These are phyloP conservation scores for Zootoca vivipara DNA, from an alignment of 2,113 vertebrate genomes.

Conservation along the genomic window DNA sequence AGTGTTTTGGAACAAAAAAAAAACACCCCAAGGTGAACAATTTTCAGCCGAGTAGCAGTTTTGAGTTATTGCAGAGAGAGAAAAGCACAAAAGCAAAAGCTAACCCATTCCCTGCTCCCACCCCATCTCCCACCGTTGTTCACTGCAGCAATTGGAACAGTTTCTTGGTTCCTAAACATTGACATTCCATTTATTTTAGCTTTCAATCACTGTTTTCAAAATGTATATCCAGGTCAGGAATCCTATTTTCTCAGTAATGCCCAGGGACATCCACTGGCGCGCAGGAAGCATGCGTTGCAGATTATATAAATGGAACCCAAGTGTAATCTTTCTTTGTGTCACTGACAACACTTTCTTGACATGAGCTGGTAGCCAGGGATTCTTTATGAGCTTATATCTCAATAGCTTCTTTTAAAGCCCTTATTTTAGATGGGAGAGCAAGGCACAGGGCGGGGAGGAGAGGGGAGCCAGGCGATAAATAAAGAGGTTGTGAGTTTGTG, in stretches of 20 bases:
- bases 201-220: conserved; percentile 57
- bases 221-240: conserved; percentile 42
- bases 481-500: conserved; percentile 5
- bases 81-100: too few species aligned
- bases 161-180: conserved; percentile 44
- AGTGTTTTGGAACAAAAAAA: not conserved
- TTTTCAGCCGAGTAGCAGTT: not conserved
- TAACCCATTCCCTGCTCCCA: not conserved
- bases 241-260: conserved; percentile 48
- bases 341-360: not conserved
- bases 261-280: conserved; percentile 35
- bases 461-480: conserved; percentile 16
- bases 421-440: conserved; percentile 24
- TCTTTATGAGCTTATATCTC: conserved; percentile 49
- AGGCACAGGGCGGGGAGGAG: not conserved
- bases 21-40: not conserved
- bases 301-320: conserved; percentile 22
- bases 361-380: conserved; percentile 27
- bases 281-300: not conserved
- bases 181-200: conserved; percentile 53
- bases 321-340: conserved; percentile 40
- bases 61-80: too few species aligned
- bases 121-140: not conserved
- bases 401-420: conserved; percentile 13
- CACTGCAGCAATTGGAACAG: conserved; percentile 6